phyloP scores from a whole-genome alignment of 2,113 vertebrate genomes.

The Siniperca chuatsi region DNA sequence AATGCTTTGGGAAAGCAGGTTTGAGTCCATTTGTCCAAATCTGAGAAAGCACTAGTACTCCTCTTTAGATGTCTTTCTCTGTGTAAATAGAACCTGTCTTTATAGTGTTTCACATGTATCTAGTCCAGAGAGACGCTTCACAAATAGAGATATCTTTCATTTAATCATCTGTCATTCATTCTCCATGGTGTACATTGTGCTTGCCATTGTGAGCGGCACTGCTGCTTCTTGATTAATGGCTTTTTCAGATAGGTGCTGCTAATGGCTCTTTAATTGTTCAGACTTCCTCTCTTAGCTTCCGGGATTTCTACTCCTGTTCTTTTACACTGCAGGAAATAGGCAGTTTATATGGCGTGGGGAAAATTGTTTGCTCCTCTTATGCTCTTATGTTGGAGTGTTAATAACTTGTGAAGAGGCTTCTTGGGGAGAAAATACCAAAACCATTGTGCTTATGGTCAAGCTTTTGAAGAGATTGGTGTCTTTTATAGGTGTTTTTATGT shows the following conservation, averaged over 20 bases:
- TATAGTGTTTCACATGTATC: slow-evolving; percentile 25
- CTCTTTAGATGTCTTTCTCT: slow-evolving; percentile 30
- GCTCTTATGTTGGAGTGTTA: slow-evolving; percentile 38
- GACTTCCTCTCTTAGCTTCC: slow-evolving; percentile 70
- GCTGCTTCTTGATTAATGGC: slow-evolving; percentile 80
- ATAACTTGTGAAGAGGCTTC: slow-evolving; percentile 41
- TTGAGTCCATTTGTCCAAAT: slow-evolving; percentile 38
- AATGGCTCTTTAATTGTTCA: slow-evolving; percentile 84
- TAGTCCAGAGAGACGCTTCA: slow-evolving; percentile 52
- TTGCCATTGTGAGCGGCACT: slow-evolving; percentile 65
- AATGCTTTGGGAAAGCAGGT: neutral
- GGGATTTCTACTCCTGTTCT: slow-evolving; percentile 52
- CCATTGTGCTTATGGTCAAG: slow-evolving; percentile 30
- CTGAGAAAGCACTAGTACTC: neutral
- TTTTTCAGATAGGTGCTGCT: slow-evolving; percentile 79
- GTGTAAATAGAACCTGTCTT: slow-evolving; percentile 39
- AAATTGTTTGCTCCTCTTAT: slow-evolving; percentile 20
- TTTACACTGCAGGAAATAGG: slow-evolving; percentile 43
- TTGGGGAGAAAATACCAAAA: slow-evolving; percentile 20
- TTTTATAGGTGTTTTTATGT: slow-evolving; percentile 6
- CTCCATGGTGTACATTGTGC: slow-evolving; percentile 62
- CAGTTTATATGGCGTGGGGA: slow-evolving; percentile 28
- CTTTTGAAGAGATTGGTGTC: slow-evolving; percentile 12
- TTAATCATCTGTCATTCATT: slow-evolving; percentile 69
- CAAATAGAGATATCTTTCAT: slow-evolving; percentile 73